phyloP scores from a whole-genome alignment of 2,113 vertebrate species.

The Prochilodus magdalenae region DNA sequence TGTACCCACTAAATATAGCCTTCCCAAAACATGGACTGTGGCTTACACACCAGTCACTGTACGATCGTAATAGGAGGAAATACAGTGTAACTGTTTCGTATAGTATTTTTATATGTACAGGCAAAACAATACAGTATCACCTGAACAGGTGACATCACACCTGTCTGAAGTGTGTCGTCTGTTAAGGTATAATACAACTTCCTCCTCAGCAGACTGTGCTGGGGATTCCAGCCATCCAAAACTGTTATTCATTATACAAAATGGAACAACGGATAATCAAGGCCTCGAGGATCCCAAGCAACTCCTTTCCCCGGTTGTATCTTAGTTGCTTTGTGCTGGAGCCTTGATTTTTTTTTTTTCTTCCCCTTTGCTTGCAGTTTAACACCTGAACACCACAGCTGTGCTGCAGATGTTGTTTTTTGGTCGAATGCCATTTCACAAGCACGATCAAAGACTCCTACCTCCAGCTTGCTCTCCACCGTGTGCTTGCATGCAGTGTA shows the following conservation, averaged over 20 bases:
- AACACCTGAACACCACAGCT: neutral
- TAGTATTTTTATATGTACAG: conserved; percentile 76
- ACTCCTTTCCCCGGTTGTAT: too few relatives aligned
- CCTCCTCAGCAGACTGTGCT: too few relatives aligned
- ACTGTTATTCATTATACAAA: neutral
- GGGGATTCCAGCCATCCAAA: too few relatives aligned
- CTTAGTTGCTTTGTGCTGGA: too few relatives aligned
- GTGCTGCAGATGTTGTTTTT: neutral
- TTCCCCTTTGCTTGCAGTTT: too few relatives aligned
- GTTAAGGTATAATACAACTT: neutral
- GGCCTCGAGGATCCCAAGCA: too few relatives aligned
- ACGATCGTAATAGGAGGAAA: neutral
- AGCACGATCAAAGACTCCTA: too few relatives aligned
- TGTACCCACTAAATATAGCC: too few relatives aligned
- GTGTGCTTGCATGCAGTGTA: conserved; percentile 63
- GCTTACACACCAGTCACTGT: too few relatives aligned
- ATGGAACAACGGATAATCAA: neutral
- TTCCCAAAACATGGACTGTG: too few relatives aligned
- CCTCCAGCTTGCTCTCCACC: conserved; percentile 56
- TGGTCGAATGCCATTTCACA: too few relatives aligned
- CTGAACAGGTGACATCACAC: neutral
- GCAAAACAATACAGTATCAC: conserved; percentile 60
- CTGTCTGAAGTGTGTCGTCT: conserved; percentile 1
- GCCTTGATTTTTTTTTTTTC: too few relatives aligned
- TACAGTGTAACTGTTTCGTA: conserved; percentile 34